Conservation (phyloP, 1,140 invertebrate species). For the Berghia stephanieae region DNA sequence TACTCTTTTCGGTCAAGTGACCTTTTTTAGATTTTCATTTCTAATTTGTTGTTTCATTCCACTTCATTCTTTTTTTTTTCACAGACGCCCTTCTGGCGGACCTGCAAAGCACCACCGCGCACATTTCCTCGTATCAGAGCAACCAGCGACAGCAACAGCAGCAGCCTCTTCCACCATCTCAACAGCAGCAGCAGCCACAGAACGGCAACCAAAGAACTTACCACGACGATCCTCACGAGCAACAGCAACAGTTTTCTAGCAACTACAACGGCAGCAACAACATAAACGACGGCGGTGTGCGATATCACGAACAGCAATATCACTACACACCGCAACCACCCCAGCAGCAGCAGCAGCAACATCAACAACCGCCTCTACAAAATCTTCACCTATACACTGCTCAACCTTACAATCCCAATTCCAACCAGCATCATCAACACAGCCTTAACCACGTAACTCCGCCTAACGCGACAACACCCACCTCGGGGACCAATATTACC, state of each 20-base stretch:
- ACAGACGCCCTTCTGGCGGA: conserved; percentile 90
- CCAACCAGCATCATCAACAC: background rate
- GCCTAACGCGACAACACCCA: background rate
- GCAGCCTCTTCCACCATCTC: conserved; percentile 24
- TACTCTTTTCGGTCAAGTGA: too few relatives aligned
- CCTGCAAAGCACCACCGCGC: conserved; percentile 86
- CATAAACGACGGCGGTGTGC: too few relatives aligned
- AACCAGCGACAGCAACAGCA: conserved; percentile 38
- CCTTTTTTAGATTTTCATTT: too few relatives aligned
- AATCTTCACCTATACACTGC: background rate
- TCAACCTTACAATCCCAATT: background rate
- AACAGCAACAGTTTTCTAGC: too few relatives aligned
- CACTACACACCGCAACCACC: too few relatives aligned
- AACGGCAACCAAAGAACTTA: too few relatives aligned
- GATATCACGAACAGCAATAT: too few relatives aligned
- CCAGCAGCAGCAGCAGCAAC: background rate
- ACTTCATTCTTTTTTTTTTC: conserved; percentile 65
- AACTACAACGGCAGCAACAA: background rate
- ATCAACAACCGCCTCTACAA: background rate
- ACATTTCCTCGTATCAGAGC: conserved; percentile 62
- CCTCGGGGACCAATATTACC: too few relatives aligned
- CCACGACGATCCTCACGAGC: too few relatives aligned
- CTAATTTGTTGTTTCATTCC: too few relatives aligned
- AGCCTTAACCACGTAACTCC: background rate
- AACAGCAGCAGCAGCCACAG: background rate